Percentiles rank a stretch among this genome's conserved stretches.
phyloP scores from a whole-genome alignment of 2,113 vertebrate species.

The Cettia cetti region DNA sequence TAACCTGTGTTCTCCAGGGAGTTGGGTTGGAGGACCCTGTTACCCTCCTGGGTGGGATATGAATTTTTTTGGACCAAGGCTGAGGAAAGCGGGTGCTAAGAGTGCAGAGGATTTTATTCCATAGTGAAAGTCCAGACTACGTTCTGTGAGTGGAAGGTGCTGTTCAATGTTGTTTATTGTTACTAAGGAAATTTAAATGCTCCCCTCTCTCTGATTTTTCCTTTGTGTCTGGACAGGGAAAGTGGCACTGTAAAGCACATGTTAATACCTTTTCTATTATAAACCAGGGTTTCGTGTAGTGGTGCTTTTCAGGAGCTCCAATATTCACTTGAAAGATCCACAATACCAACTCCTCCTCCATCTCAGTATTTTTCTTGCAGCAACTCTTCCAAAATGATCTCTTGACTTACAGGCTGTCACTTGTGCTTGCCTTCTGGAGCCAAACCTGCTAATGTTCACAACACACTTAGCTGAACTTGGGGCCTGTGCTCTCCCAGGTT shows the following conservation, averaged over 20 bases:
- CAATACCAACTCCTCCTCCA: not conserved
- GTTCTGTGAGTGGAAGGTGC: not conserved
- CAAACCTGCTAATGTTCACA: not conserved
- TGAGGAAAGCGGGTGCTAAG: not conserved
- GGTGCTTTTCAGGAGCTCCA: not conserved
- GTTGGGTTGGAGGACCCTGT: not conserved
- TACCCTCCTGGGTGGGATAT: not conserved
- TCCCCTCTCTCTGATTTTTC: not conserved
- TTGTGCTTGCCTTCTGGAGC: not conserved
- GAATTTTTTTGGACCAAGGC: fast-evolving
- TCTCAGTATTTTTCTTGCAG: not conserved
- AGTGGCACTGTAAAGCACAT: not conserved
- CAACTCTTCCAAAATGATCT: not conserved
- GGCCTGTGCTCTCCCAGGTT: not conserved
- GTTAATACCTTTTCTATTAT: not conserved
- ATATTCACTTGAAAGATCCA: not conserved
- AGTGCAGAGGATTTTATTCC: not conserved
- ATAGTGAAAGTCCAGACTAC: not conserved
- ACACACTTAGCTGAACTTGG: not conserved
- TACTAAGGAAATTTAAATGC: not conserved
- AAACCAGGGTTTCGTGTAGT: not conserved
- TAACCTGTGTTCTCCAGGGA: not conserved
- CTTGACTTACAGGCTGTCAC: not conserved
- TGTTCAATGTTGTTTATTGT: not conserved
- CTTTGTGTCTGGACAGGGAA: not conserved